phyloP scores from a whole-genome alignment of 1,140 invertebrate genomes.

The Brachionus sp. region DNA sequence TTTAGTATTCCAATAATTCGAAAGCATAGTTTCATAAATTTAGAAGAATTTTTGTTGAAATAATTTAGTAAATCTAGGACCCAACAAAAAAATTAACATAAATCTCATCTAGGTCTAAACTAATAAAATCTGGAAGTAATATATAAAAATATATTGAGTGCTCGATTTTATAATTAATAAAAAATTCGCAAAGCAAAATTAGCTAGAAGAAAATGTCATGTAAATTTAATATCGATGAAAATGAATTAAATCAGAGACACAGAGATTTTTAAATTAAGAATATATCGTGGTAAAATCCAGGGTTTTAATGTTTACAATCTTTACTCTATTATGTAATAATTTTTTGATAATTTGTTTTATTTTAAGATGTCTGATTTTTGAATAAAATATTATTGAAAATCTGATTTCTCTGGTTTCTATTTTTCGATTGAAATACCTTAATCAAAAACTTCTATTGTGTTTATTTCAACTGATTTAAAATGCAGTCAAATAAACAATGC shows the following conservation, averaged over 20 bases:
- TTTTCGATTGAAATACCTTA: background rate
- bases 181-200: background rate
- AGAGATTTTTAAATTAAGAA: background rate
- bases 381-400: background rate
- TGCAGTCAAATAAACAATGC: background rate
- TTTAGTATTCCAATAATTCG: background rate
- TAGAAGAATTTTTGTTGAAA: conserved; percentile 6
- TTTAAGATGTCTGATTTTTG: background rate
- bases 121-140: conserved; percentile 24
- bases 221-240: background rate
- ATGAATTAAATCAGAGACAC: background rate
- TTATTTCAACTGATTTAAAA: background rate
- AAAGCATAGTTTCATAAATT: background rate
- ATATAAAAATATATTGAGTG: background rate
- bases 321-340: background rate
- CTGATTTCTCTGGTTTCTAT: background rate
- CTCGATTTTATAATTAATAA: conserved; percentile 24
- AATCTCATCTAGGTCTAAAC: background rate
- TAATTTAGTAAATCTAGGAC: background rate
- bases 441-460: background rate
- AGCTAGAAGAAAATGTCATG: conserved; percentile 18
- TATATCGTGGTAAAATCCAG: background rate
- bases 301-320: background rate
- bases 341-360: background rate
- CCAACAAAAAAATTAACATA: background rate